phyloP scores from a whole-genome alignment of 1,140 invertebrate species.

The Apolygus lucorum region DNA sequence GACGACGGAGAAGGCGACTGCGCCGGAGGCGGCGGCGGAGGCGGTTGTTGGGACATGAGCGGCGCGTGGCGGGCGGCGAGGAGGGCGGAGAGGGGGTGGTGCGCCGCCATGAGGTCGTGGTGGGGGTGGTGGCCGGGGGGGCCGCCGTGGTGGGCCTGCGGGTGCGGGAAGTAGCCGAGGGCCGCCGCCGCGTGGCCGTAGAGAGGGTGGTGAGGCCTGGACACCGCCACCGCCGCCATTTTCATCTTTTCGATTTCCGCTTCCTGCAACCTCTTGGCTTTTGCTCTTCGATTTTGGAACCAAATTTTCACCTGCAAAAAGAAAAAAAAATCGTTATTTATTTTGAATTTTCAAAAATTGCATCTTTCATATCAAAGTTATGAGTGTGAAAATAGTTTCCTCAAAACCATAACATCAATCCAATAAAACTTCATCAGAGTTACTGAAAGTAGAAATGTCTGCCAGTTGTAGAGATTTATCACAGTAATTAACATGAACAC shows the following conservation, averaged over 20 bases:
- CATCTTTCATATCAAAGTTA: too few relatives aligned
- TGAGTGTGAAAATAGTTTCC: too few relatives aligned
- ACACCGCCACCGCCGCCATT: conserved; percentile 59
- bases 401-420: too few relatives aligned
- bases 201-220: conserved; percentile 45
- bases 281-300: conserved; percentile 94
- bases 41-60: conserved; percentile 16
- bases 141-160: conserved; percentile 32
- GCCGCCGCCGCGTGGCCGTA: conserved; percentile 41
- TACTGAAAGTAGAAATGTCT: too few relatives aligned
- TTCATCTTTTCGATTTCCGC: conserved; percentile 85
- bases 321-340: conserved; percentile 29
- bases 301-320: conserved; percentile 83
- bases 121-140: conserved; percentile 24
- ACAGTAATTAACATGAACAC: too few relatives aligned
- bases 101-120: conserved; percentile 20
- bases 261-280: conserved; percentile 89
- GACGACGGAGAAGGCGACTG: conserved; percentile 12
- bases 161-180: conserved; percentile 36
- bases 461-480: too few relatives aligned
- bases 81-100: conserved; percentile 23
- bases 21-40: conserved; percentile 18
- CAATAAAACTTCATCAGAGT: too few relatives aligned
- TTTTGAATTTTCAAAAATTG: too few relatives aligned
- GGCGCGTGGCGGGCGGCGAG: conserved; percentile 21